phyloP scores from a whole-genome alignment of 2,888 invertebrate species.

The Anoplius nigerrimus region DNA sequence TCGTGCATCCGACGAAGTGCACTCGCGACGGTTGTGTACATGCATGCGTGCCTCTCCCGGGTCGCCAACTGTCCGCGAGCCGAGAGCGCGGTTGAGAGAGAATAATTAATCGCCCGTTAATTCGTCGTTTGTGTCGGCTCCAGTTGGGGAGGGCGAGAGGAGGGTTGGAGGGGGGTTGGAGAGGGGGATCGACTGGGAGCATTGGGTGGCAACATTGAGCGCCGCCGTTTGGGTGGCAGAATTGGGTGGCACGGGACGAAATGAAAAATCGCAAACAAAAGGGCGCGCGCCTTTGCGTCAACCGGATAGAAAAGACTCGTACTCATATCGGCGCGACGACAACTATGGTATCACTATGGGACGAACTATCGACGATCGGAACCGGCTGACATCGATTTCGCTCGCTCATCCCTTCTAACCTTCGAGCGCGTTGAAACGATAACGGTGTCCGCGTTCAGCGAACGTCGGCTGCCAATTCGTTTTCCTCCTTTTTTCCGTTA shows the following conservation, averaged over 20 bases:
- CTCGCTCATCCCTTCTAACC: not conserved
- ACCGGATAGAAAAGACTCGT: slow-evolving; percentile 15
- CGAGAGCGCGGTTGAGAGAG: slow-evolving; percentile 33
- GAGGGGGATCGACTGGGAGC: too few relatives aligned
- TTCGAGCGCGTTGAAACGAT: not conserved
- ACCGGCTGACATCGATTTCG: not conserved
- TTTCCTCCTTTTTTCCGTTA: not conserved
- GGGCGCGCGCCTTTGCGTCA: slow-evolving; percentile 6
- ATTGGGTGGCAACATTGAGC: too few relatives aligned
- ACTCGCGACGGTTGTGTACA: slow-evolving; percentile 26
- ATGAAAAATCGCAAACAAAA: slow-evolving; percentile 18
- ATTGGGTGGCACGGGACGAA: slow-evolving; percentile 31
- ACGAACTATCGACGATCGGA: not conserved
- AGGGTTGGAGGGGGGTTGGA: too few relatives aligned
- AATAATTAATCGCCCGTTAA: slow-evolving; percentile 54
- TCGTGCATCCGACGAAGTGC: slow-evolving; percentile 25
- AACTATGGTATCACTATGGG: too few relatives aligned
- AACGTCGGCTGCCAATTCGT: not conserved
- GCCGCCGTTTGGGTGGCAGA: too few relatives aligned
- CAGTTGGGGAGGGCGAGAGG: too few relatives aligned
- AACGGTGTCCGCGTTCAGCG: not conserved
- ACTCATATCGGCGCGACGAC: not conserved
- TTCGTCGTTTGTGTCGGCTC: slow-evolving; percentile 31
- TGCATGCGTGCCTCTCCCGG: slow-evolving; percentile 5
- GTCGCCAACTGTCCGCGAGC: slow-evolving; percentile 18